Conservation (phyloP, 2,888 invertebrate genomes). For the Andricus quercusramuli region DNA sequence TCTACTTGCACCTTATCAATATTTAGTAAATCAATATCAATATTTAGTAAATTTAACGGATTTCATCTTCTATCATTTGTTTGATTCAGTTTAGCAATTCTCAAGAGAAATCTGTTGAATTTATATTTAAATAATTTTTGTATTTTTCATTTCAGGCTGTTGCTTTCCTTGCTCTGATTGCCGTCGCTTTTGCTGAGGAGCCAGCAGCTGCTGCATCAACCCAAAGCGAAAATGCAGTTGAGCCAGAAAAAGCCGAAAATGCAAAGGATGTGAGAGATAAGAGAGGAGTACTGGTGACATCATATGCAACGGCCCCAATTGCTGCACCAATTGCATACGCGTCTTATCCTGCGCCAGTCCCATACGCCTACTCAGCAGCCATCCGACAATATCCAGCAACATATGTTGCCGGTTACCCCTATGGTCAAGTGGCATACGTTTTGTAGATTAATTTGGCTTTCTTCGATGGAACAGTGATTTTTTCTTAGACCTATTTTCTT, state of each 20-base stretch:
- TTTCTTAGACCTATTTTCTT: not conserved
- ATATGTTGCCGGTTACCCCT: conserved; percentile 10
- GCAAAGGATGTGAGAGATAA: conserved; percentile 63
- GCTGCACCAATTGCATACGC: conserved; percentile 56
- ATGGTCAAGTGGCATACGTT: not conserved
- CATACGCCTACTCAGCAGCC: conserved; percentile 61
- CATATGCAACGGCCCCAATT: conserved; percentile 44
- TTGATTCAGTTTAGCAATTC: too few relatives aligned
- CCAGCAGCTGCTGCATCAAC: conserved; percentile 43
- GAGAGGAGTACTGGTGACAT: conserved; percentile 61
- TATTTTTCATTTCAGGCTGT: conserved; percentile 59
- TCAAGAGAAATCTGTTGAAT: not conserved
- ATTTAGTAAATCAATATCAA: too few relatives aligned
- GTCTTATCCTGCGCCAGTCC: conserved; percentile 64
- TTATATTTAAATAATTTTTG: not conserved
- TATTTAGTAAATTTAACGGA: too few relatives aligned
- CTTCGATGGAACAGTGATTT: not conserved
- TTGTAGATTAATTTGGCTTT: conserved; percentile 8
- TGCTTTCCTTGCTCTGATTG: conserved; percentile 67
- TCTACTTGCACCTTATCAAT: too few relatives aligned
- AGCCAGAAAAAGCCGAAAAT: conserved; percentile 49
- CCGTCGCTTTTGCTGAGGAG: conserved; percentile 61
- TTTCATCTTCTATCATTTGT: too few relatives aligned
- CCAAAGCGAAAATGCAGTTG: conserved; percentile 51
- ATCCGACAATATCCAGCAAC: conserved; percentile 45